These are phyloP conservation scores for Psephotus haematonotus DNA, from an alignment of 2,113 vertebrate species.

Conservation along the genomic window DNA sequence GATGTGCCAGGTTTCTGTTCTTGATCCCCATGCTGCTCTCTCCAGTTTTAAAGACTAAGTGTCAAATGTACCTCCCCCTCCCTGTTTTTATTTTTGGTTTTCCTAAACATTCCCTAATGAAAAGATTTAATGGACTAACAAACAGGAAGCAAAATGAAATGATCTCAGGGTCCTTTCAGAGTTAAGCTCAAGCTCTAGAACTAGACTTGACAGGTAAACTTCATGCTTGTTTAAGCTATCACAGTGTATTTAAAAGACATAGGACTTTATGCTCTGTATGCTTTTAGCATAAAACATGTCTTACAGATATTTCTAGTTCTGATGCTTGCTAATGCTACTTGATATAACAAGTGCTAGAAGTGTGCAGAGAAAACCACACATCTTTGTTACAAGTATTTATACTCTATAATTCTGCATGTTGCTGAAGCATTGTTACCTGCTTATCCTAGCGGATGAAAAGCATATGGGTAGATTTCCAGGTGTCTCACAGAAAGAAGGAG, in stretches of 20 bases:
- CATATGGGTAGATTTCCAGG: background rate
- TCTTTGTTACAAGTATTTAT: background rate
- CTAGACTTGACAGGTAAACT: background rate
- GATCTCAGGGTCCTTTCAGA: background rate
- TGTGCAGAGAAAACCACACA: background rate
- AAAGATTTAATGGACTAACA: background rate
- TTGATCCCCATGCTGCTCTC: background rate
- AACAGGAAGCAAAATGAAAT: background rate
- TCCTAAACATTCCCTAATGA: background rate
- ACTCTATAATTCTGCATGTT: background rate
- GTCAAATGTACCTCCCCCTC: background rate
- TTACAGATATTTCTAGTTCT: background rate
- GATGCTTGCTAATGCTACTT: background rate
- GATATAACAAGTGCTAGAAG: background rate
- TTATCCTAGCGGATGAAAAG: background rate
- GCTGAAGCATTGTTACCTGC: background rate
- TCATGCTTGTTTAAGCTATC: background rate
- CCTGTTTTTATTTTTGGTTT: background rate
- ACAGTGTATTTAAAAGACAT: background rate
- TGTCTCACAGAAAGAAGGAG: background rate
- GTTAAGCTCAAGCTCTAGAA: background rate
- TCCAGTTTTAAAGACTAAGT: background rate
- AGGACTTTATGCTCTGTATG: background rate
- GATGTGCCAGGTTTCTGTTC: background rate
- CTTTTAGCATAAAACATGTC: background rate